phyloP scores from a whole-genome alignment of 2,888 invertebrate genomes.

The Drosophila kokeensis region DNA sequence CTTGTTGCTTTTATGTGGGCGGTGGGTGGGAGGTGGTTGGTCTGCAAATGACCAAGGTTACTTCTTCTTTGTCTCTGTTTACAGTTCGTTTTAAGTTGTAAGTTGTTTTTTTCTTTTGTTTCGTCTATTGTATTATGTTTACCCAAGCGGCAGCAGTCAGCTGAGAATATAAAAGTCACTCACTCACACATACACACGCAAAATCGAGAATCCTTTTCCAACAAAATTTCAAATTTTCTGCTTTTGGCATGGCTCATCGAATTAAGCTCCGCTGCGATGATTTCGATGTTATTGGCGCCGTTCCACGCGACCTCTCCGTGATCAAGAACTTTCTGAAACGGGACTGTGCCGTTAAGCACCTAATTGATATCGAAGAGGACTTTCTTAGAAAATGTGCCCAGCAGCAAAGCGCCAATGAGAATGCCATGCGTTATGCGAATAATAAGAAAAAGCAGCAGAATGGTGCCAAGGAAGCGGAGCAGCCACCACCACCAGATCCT shows the following conservation, averaged over 20 bases:
- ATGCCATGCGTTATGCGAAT: background rate
- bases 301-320: conserved; percentile 68
- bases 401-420: conserved; percentile 17
- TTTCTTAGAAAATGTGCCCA: conserved; percentile 47
- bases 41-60: conserved; percentile 48
- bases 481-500: conserved; percentile 27
- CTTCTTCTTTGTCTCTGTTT: conserved; percentile 27
- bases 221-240: conserved; percentile 49
- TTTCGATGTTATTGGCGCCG: conserved; percentile 70
- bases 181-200: conserved; percentile 5
- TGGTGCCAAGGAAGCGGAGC: background rate
- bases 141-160: conserved; percentile 34
- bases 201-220: conserved; percentile 4
- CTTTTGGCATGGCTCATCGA: conserved; percentile 60
- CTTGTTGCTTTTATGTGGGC: conserved; percentile 60
- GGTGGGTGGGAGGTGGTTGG: conserved; percentile 7
- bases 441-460: background rate
- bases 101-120: background rate
- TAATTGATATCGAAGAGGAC: conserved; percentile 70
- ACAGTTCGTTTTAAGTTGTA: conserved; percentile 3
- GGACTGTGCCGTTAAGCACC: conserved; percentile 66
- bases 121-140: conserved; percentile 10
- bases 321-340: conserved; percentile 69
- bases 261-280: conserved; percentile 62
- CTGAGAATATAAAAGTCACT: conserved; percentile 14